A percentile compares a stretch with the other conserved stretches of the same genome.
Conservation (phyloP, 2,113 vertebrate species). For the Vidua macroura region DNA sequence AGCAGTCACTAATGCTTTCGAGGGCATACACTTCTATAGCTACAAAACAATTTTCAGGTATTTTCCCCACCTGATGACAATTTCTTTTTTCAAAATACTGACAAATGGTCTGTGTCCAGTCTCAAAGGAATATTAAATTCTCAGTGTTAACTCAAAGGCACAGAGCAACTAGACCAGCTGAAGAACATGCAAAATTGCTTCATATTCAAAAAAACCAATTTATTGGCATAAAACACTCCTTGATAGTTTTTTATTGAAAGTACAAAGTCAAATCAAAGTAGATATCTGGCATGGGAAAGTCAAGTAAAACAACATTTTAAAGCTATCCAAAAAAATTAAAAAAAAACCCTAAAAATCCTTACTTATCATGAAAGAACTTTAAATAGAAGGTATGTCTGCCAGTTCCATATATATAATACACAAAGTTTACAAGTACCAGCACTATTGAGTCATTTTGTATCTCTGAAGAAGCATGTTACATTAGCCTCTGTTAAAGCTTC, state of each 20-base stretch:
- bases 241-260: background rate
- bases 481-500: background rate
- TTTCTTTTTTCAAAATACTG: background rate
- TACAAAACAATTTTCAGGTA: background rate
- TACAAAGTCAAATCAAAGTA: background rate
- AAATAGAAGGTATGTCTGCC: background rate
- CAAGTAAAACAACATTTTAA: background rate
- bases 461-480: background rate
- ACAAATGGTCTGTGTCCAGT: background rate
- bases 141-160: background rate
- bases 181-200: background rate
- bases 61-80: background rate
- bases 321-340: background rate
- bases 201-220: background rate
- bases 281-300: background rate
- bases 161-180: background rate
- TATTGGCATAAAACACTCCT: background rate
- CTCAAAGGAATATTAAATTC: background rate
- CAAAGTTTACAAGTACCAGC: background rate
- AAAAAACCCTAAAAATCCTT: background rate
- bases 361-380: background rate
- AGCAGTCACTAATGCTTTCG: accelerated
- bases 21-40: background rate
- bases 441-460: background rate
- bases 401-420: background rate